Evolutionary conservation across 1,140 invertebrate genomes (phyloP), one percentile per base, ranked within the genome.

Genomic region (Belonocnema kinseyi): DNA sequence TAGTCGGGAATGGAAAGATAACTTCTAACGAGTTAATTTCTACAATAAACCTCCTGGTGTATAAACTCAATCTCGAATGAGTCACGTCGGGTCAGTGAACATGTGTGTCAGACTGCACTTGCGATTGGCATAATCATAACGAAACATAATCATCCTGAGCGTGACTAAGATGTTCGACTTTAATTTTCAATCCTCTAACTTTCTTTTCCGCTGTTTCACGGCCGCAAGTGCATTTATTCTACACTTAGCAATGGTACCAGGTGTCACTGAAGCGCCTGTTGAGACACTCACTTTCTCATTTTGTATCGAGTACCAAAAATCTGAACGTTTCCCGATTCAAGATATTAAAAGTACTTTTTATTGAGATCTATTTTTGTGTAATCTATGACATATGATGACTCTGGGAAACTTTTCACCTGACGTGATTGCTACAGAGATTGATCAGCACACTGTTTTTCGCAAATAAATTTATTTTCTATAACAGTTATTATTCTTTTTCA

Each of bases 111-210:
- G 14, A 58, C 74, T 74, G 58, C 75, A 71, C 78, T 76, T 70
- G 58, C 73, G 73, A 79, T 80, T 76, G 77, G 74, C 75, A 76
- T 76, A 79, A 82, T 79, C 77, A 74, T 79, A 80, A 80, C 78
- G 73, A 80, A 75, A 61, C 40, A 77, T 77, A 82, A 80, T 78
- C 77, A 52, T 33, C 66, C 77, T 79, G 78, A 81, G 75, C 78
- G 73, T 58, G 61, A 73, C 76, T 46, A 46, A 46, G 40, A 46
- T 74, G 73, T 75, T 50, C 51, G 33, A 33, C 61, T 58, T 80
- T 74, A 82, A 82, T 85, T 85, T 82, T 78, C 79, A 81, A 66
- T 81, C 74, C 76, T 74, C 70, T 54, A 80, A 83, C 80, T 80
- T 77, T 83, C 76, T 81, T 81, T 81, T 80, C 76, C 73, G 74